Evolutionary conservation across 2,797 vertebrate species (phyloP), one percentile per base, ranked within the genome.

Genomic region (Salarias fasciatus): DNA sequence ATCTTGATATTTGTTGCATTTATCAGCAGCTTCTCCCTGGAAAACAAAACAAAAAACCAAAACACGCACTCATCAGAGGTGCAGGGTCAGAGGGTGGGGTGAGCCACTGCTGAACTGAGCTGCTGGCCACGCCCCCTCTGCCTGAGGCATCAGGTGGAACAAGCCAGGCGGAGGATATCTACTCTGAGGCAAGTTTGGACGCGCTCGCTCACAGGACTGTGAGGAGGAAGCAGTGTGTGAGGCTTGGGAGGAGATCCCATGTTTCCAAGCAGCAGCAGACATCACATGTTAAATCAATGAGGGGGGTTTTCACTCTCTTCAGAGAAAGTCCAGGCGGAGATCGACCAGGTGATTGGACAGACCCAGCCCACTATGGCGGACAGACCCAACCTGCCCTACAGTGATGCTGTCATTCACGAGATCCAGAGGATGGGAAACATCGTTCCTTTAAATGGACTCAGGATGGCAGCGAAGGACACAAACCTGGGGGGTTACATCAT

Each of bases 271-370:
- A n/a, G n/a, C n/a, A 1, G 4, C 0, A 15, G 14, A 15, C 18
- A 3, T 24, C 33, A 29, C 10, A 8, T 45, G 24, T 6, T 11
- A 3, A 8, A 12, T 4, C 40, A 2, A 42, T 5, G 4, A 45
- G 6, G n/a, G n/a, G n/a, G n/a, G n/a, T n/a, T 63, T 36, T 48
- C 6, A 9, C 33, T 9, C 49, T 5, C 5, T 30, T n/a, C n/a
- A 95, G 95, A 92, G 37, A 94, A 92, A 69, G 92, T 94, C 11
- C 95, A 96, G 8, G 88, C 80, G 0, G 96, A 98, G 88, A 95
- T 96, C 0, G 93, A 96, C 10, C 11, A 29, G 0, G 93, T 94
- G 53, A 80, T 96, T 0, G 94, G 94, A 56, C 86, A 65, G 45
- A 77, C 12, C 0, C 88, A 81, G 5, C 94, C 94, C 0, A 70